phyloP scores from a whole-genome alignment of 2,888 invertebrate genomes.

The Diaphora mendica region DNA sequence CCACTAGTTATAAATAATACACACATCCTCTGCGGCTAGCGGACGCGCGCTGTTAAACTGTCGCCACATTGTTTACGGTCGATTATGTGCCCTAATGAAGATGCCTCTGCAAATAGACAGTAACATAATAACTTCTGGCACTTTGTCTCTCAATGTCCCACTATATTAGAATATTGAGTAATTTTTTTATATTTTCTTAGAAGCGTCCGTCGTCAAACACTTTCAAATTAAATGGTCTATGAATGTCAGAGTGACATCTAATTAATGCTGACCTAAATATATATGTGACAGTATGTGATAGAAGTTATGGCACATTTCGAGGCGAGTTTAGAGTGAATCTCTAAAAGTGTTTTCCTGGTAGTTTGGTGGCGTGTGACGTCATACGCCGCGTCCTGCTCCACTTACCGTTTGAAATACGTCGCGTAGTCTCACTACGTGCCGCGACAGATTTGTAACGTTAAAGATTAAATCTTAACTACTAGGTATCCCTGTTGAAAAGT shows the following conservation, averaged over 20 bases:
- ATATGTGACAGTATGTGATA: not conserved
- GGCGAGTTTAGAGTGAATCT: not conserved
- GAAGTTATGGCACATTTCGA: slow-evolving; percentile 10
- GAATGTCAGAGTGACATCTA: slow-evolving; percentile 10
- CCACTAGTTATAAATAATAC: too few relatives aligned
- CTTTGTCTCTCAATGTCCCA: slow-evolving; percentile 10
- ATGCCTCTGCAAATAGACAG: not conserved
- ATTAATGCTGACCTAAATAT: slow-evolving; percentile 16
- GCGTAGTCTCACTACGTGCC: slow-evolving; percentile 26
- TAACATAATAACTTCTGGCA: not conserved
- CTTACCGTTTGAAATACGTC: slow-evolving; percentile 26
- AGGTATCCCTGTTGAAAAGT: not conserved
- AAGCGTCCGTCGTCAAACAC: not conserved
- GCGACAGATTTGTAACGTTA: slow-evolving; percentile 12
- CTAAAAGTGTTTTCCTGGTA: not conserved
- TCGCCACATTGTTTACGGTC: not conserved
- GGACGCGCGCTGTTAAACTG: not conserved
- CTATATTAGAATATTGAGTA: not conserved
- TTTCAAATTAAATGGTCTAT: slow-evolving; percentile 7
- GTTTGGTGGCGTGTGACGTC: not conserved
- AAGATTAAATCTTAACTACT: not conserved
- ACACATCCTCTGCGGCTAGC: not conserved
- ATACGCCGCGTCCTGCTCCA: slow-evolving; percentile 23
- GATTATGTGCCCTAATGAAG: not conserved
- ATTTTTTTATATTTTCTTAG: not conserved